Evolutionary conservation across 1,140 invertebrate genomes (phyloP).

Genomic region (Magallana ariakensis): DNA sequence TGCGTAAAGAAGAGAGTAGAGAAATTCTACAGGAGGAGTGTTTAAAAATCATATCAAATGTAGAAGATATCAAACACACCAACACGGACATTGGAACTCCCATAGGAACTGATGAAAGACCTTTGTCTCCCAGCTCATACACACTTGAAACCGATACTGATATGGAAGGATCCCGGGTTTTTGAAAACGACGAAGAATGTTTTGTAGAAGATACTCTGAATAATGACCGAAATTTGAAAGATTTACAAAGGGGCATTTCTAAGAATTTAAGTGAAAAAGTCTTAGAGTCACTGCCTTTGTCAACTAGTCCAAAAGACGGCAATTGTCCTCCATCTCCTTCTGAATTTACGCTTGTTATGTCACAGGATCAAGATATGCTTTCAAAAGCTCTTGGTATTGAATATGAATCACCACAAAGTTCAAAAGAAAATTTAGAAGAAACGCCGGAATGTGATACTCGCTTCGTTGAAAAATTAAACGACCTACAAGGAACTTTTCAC

Average conservation of each 20-base stretch:
- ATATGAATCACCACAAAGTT: background rate
- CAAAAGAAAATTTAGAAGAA: background rate
- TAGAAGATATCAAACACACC: constrained; percentile 11
- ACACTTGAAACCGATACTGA: constrained; percentile 69
- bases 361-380: constrained; percentile 74
- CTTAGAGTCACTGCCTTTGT: background rate
- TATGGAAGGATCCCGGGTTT: constrained; percentile 56
- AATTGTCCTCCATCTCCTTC: constrained; percentile 77
- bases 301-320: constrained; percentile 43
- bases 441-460: background rate
- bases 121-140: constrained; percentile 73
- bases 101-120: constrained; percentile 61
- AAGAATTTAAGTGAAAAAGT: background rate
- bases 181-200: constrained; percentile 52
- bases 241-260: no score
- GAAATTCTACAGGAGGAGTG: constrained; percentile 49
- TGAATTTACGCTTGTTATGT: constrained; percentile 76
- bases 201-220: constrained; percentile 49
- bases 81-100: constrained; percentile 53
- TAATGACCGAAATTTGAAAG: background rate
- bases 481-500: background rate
- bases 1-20: constrained; percentile 38
- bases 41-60: constrained; percentile 41
- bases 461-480: background rate
- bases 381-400: constrained; percentile 56